Evolutionary conservation across 2,888 invertebrate species (phyloP).

Genomic region (Pedicia rivosa): DNA sequence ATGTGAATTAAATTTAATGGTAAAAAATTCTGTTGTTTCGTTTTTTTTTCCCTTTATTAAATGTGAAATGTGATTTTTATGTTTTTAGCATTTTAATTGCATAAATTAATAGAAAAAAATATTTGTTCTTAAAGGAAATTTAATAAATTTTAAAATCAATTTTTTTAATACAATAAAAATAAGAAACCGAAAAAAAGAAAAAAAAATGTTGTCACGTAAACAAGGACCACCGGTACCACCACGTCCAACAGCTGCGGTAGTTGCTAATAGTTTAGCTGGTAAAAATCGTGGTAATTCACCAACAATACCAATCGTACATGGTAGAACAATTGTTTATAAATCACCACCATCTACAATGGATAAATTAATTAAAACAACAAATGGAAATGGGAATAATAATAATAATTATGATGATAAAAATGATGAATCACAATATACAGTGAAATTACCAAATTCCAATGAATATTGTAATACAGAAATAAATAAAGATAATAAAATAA

Average conservation of each 20-base stretch:
- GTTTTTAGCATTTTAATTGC: too few relatives aligned
- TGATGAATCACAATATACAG: conserved; percentile 9
- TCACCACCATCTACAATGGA: conserved; percentile 27
- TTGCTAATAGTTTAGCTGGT: conserved; percentile 56
- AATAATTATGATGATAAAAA: conserved; percentile 1
- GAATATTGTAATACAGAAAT: too few relatives aligned
- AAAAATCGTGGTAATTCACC: conserved; percentile 25
- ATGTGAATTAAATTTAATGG: too few relatives aligned
- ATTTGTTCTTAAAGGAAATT: too few relatives aligned
- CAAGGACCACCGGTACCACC: conserved; percentile 65
- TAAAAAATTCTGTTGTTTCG: too few relatives aligned
- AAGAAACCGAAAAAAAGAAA: neutral
- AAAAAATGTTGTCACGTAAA: conserved; percentile 36
- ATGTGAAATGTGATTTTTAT: neutral
- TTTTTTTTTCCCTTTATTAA: too few relatives aligned
- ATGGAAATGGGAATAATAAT: conserved; percentile 19
- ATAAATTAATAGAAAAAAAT: too few relatives aligned
- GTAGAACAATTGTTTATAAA: conserved; percentile 30
- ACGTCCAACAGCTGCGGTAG: conserved; percentile 54
- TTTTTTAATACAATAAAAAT: neutral
- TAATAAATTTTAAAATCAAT: neutral
- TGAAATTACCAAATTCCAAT: too few relatives aligned
- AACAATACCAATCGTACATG: conserved; percentile 11
- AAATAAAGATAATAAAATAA: too few relatives aligned
- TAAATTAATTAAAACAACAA: conserved; percentile 24